Base-by-base conservation (phyloP, 2,888 invertebrate genomes). In the Odontocolon sp. region DNA sequence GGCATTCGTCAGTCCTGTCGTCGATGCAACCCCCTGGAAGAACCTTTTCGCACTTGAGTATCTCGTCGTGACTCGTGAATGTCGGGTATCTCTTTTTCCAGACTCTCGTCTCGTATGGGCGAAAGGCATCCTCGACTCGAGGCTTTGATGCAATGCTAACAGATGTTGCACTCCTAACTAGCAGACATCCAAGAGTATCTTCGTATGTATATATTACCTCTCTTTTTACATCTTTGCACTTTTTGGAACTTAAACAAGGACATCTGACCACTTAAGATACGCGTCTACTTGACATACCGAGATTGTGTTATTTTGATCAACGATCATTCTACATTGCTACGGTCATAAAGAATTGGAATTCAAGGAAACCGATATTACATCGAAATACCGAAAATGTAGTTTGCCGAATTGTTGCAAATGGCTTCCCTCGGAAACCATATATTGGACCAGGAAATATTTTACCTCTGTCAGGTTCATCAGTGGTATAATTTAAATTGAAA, bases 1-100 rank as follows among this genome's bases (percentile, higher is more conserved):
- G 68, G 63, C 63, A 77, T 77, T 63, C 57, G 56, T 77, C 56
- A 72, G 56, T 68, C 50, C 50, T 72, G 71, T 72, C 71, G 26
- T 72, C 77, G 72, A 77, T 72, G 36, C 67, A 54, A 57, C 56
- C 50, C 56, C 63, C 23, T 50, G 16, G 9, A 71, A 61, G 33
- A 57, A 47, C 33, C 61, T 56, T 71, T 77, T 72, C 23, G 77
- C 71, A 77, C 71, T 71, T 56, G 67, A 71, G 56, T 50, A 33
- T 77, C 28, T 54, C 63, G 47, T 63, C 42, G 33, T 36, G 45
- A 16, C 42, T 70, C 40, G 50, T 21, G 28, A 50, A 52, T 26
- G 45, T 57, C 63, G 40, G 36, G 33, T 36, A 50, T 54, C n/a
- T 28, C 14, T 52, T 59, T 2, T 38, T 40, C n/a, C 23, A 18